phyloP scores from a whole-genome alignment of 2,113 vertebrate species.

The Silurus meridionalis region DNA sequence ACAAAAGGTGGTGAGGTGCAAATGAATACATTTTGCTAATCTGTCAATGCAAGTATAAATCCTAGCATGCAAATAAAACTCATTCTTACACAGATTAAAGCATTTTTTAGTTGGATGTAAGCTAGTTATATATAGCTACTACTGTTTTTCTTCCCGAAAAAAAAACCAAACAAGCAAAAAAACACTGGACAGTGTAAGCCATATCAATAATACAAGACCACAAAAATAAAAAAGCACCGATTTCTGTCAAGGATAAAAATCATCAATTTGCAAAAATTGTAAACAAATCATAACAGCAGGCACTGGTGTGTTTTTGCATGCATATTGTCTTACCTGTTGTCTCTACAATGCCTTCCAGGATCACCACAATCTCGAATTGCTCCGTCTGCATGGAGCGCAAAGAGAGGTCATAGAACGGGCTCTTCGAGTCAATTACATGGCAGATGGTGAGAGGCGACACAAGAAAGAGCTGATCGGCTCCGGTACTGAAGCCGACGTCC shows the following conservation, averaged over 20 bases:
- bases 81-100: background rate
- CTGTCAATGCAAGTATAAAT: background rate
- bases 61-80: background rate
- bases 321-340: conserved; percentile 79
- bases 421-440: conserved; percentile 86
- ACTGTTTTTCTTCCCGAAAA: background rate
- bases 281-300: background rate
- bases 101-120: background rate
- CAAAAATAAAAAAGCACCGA: too few relatives aligned
- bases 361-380: conserved; percentile 90
- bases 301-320: background rate
- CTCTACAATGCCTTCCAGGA: conserved; percentile 88
- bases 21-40: background rate
- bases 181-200: background rate
- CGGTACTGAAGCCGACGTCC: conserved; percentile 88
- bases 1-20: too few relatives aligned
- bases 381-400: conserved; percentile 84
- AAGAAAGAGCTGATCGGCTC: conserved; percentile 87
- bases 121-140: background rate
- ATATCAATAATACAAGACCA: background rate
- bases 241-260: background rate
- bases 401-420: conserved; percentile 87
- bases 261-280: background rate
- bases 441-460: conserved; percentile 89
- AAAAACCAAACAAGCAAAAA: background rate